Base-by-base conservation (phyloP, 2,888 invertebrate species). In the Ceratothoa steindachneri region DNA sequence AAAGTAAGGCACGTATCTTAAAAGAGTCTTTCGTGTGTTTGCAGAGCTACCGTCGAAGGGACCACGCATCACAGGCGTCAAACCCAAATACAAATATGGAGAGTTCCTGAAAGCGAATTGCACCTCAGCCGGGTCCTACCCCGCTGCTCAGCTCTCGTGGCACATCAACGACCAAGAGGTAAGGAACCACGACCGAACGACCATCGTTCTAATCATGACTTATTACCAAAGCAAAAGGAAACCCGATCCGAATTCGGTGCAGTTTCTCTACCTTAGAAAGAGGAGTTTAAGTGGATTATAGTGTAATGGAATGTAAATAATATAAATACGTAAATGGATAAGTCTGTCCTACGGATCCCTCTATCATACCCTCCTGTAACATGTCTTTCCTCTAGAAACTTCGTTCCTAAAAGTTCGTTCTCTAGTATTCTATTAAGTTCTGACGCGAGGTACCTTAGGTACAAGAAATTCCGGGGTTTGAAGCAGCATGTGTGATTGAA, bases 51-150 rank as follows among this genome's bases (percentile, higher is more conserved):
- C 77, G 19, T 72, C 74, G 3, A 31, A 60, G 53, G 74, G 27
- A 24, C 77, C 77, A 1, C 53, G 64, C 15, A 77, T 77, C 67
- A 72, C 69, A 24, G 77, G 77, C 30, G 77, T 77, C 22, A 55
- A 52, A 2, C 60, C 55, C 30, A 77, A 77, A 71, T 77, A 77
- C 72, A 72, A 72, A 28, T 53, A 65, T 30, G 77, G 77, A 2
- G 70, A 77, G 60, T 7, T 67, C 19, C 70, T 77, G 29, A 29
- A 30, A 1, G 77, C 77, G 52, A 77, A 77, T 70, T 77, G 77
- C 60, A 74, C 77, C 5, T 72, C 77, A 2, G 77, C 72, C 7
- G 12, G 73, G 15, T 77, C 77, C n/a, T 74, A 77, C 27, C 77
- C 77, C 1, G 74, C 77, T 4, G 77, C 77, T 53, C 69, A 67